Base-by-base conservation (phyloP, 2,113 vertebrate species). In the Chlamydotis undulata region DNA sequence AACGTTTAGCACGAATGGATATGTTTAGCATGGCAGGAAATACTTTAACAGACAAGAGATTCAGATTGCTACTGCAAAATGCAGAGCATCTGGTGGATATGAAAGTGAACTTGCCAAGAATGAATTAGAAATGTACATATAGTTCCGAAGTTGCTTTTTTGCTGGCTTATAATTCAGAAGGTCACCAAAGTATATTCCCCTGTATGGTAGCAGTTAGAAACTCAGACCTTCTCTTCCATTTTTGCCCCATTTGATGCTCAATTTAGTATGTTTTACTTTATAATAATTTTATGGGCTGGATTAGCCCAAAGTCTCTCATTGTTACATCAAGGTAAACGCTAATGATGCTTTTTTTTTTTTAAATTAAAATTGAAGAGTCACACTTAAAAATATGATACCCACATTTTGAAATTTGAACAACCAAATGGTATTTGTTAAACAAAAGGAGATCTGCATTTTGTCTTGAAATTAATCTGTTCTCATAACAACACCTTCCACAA, bases 61-160 rank as follows among this genome's bases (percentile, higher is more conserved):
- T 88, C 91, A 91, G 61, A 80, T 78, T 87, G 79, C 33, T 85
- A 47, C 45, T 82, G 53, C 41, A 96, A 96, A 96, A 96, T 68
- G 50, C 15, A 81, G 79, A 97, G 60, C 91, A 94, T 91, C 83
- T 95, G 90, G 63, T 0, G 1, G 55, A 75, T 87, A 77, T 4
- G 17, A 76, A 94, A 86, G 39, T 53, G 26, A 90, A 70, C 28
- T 82, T 91, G 79, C 67, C 83, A 91, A 95, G 74, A 93, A 56
- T 64, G 24, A 94, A 81, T 89, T 81, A 83, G 67, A 93, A 94
- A 89, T 93, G 84, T 43, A 49, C 17, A 23, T 76, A 10, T 70
- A 83, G 33, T 35, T 67, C 69, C 75, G 52, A 91, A 91, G 89
- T 47, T 50, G 35, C 25, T 92, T 83, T 60, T 37, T 68, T 91